phyloP scores from a whole-genome alignment of 1,140 invertebrate species.

The Monochamus saltuarius region DNA sequence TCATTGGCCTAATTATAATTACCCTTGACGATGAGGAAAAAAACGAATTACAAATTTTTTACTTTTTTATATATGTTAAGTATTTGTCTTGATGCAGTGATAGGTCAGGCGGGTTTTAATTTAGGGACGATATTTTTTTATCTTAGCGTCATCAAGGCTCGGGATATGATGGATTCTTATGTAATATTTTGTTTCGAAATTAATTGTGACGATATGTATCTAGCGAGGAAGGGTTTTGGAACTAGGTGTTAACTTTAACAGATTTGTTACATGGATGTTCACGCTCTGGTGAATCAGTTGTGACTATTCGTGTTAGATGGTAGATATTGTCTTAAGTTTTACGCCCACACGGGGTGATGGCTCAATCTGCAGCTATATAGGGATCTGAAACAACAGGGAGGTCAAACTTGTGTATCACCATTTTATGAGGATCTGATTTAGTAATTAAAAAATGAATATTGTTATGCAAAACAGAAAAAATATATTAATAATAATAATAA shows the following conservation, averaged over 20 bases:
- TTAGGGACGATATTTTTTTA: slow-evolving; percentile 2
- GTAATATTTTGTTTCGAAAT: slow-evolving; percentile 16
- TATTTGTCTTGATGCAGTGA: not conserved
- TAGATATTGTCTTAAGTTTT: slow-evolving; percentile 11
- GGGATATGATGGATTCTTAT: slow-evolving; percentile 25
- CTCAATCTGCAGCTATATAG: too few species aligned
- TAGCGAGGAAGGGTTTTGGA: slow-evolving; percentile 23
- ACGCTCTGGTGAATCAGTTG: slow-evolving; percentile 16
- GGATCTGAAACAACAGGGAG: too few species aligned
- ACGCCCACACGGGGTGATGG: too few species aligned
- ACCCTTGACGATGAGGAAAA: not conserved
- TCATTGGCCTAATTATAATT: slow-evolving; percentile 23
- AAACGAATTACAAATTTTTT: not conserved
- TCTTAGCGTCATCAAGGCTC: not conserved
- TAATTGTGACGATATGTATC: slow-evolving; percentile 29
- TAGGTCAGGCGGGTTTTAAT: not conserved
- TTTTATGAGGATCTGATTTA: too few species aligned
- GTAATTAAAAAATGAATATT: too few species aligned
- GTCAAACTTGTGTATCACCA: too few species aligned
- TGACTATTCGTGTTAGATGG: slow-evolving; percentile 7
- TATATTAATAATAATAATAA: too few species aligned
- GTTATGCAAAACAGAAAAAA: too few species aligned
- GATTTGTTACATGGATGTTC: slow-evolving; percentile 28
- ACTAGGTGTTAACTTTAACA: slow-evolving; percentile 36
- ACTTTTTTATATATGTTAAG: not conserved